Evolutionary conservation across 1,140 invertebrate genomes (phyloP), one percentile per base, ranked within the genome.

Genomic region (Danaus melanippus): DNA sequence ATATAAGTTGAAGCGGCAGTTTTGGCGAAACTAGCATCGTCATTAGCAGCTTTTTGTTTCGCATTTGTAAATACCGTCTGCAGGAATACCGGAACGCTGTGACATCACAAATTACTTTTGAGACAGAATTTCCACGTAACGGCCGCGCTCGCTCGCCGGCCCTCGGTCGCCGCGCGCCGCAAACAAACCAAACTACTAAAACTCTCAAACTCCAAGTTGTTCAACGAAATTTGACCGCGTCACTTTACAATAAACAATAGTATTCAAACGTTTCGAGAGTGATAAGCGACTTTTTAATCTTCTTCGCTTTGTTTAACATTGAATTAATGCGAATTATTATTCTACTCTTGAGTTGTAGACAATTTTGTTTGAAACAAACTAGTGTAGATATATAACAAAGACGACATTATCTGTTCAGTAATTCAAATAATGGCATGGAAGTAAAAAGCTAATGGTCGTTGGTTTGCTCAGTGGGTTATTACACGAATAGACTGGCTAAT

Each of bases 71-170:
- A 79, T 69, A 73, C 67, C 60, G 58, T 61, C 60, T 55, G 58
- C 65, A 62, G 62, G 53, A 67, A 67, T 72, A 70, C 61, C 47
- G 63, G 61, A 58, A 64, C 57, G 58, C 56, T 68, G 80, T 81
- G 79, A 80, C 74, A 67, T 69, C 66, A 71, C 79, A 77, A 82
- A 82, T 84, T 82, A 80, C 74, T 83, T 76, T 76, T 66, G 56
- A 74, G 67, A 66, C 64, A 62, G 67, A 71, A 73, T 76, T 72
- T 65, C 58, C 71, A 62, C 58, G 67, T 75, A 76, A 79, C 72
- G 71, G 70, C 64, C 66, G 65, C 56, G 47, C 58, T 50, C 58
- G 59, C 59, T 61, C 63, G 58, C 46, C 52, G 41, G 45, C 56
- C 40, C 48, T 32, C 21, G 21, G 21, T 32, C 21, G 21, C 21